Base-by-base conservation (phyloP, 2,113 vertebrate species). In the Atherinomorus stipes region DNA sequence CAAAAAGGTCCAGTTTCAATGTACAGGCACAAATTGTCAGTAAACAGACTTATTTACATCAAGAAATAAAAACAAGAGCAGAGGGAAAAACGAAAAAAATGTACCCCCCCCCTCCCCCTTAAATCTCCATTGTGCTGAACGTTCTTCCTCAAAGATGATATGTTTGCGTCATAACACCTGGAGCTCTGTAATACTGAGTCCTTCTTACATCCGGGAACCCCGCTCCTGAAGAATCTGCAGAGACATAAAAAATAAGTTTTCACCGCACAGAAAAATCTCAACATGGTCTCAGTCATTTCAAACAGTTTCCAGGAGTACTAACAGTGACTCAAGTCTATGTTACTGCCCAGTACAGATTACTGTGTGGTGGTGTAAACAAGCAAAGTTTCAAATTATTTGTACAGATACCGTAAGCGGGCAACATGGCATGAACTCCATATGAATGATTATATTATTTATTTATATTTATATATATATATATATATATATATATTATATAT, bases 151-250 rank as follows among this genome's bases (percentile, higher is more conserved):
- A 80, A 73, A 85, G 93, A 94, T 86, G 90, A 94, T 93, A 93
- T 91, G 89, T 92, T 92, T 86, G 89, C 58, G 64, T 95, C 93
- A 89, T 90, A 94, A 90, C 87, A 84, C 91, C 85, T 90, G 92
- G 81, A 90, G 88, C 90, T 88, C n/a, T 80, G 82, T 94, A 92
- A 89, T 73, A 93, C 85, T 75, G 83, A 64, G 78, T 89, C 84
- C 73, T 85, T 91, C 93, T 98, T 95, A 99, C 96, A 98, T 99
- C 88, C 98, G 94, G 23, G 98, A 99, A 61, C 97, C 98, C 60
- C 97, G 94, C 82, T 99, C 98, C 93, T 99, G 98, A 91, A 99
- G 94, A 93, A 99, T 98, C 98, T 99, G 94, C 67, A 93, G 91
- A 90, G 15, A 83, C 25, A 71, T 11, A 7, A 42, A 8, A 44